Conservation (phyloP, 2,113 vertebrate species). For the Tachysurus vachellii region DNA sequence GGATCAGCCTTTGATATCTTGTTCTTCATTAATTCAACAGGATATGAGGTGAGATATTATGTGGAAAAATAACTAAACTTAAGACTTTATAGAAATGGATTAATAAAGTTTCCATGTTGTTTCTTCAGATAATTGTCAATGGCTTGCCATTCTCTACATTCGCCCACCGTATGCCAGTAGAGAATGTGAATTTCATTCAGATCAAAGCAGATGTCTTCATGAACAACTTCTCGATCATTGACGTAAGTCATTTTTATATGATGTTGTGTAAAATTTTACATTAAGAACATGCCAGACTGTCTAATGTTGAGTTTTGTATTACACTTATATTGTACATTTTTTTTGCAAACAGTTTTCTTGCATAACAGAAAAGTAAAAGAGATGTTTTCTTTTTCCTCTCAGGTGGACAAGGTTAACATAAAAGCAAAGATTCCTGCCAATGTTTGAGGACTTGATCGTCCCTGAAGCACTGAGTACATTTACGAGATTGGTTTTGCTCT, state of each 20-base stretch:
- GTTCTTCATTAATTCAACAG: neutral
- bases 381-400: neutral
- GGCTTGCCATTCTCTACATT: neutral
- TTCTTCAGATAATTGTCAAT: constrained; percentile 12
- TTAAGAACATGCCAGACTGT: neutral
- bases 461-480: neutral
- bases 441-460: neutral
- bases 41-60: neutral
- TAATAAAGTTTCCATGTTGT: neutral
- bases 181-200: neutral
- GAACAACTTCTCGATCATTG: constrained; percentile 1
- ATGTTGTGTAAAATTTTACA: no score
- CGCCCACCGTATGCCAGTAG: neutral
- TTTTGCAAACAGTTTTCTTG: neutral
- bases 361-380: neutral
- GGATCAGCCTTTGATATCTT: constrained; percentile 9
- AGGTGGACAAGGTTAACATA: neutral
- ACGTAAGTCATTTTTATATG: constrained; percentile 10
- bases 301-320: neutral
- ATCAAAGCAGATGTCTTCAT: neutral
- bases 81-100: neutral
- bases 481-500: neutral
- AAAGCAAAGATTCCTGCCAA: neutral
- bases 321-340: neutral
- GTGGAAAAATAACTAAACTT: neutral